A percentile compares a stretch with the other conserved stretches of the same genome.
Conservation (phyloP, 2,888 invertebrate species). For the Eupithecia centaureata region DNA sequence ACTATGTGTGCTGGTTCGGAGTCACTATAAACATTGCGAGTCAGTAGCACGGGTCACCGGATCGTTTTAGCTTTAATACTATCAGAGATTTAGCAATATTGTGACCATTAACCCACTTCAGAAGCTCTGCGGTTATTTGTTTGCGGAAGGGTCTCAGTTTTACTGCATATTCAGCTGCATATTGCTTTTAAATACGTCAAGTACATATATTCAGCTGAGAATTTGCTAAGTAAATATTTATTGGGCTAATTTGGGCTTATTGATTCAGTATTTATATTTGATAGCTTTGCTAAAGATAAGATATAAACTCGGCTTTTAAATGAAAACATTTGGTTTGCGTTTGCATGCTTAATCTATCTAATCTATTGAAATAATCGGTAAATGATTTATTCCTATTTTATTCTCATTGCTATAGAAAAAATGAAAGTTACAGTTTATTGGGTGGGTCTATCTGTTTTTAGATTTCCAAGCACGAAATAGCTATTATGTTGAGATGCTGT, state of each 20-base stretch:
- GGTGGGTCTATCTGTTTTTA: not conserved
- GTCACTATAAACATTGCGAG: constrained; percentile 62
- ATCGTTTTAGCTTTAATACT: constrained; percentile 56
- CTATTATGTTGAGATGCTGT: not conserved
- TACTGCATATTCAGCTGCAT: constrained; percentile 18
- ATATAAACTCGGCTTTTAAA: not conserved
- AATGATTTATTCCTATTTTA: no score
- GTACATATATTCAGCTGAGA: constrained; percentile 17
- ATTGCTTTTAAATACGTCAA: not conserved
- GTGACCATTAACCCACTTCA: constrained; percentile 72
- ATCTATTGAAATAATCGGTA: not conserved
- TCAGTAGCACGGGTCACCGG: constrained; percentile 67
- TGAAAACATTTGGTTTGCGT: not conserved
- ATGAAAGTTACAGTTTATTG: no score
- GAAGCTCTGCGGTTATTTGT: constrained; percentile 55
- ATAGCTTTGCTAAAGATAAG: not conserved
- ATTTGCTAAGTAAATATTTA: constrained; percentile 1
- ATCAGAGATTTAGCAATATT: constrained; percentile 60
- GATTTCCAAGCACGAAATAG: not conserved
- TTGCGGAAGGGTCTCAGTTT: constrained; percentile 58
- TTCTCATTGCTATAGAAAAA: no score
- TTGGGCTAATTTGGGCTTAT: not conserved
- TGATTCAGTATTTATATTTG: not conserved
- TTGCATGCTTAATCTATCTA: not conserved
- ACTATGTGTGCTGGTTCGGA: constrained; percentile 4